Conservation (phyloP, 2,797 vertebrate species). For the Carapus acus region DNA sequence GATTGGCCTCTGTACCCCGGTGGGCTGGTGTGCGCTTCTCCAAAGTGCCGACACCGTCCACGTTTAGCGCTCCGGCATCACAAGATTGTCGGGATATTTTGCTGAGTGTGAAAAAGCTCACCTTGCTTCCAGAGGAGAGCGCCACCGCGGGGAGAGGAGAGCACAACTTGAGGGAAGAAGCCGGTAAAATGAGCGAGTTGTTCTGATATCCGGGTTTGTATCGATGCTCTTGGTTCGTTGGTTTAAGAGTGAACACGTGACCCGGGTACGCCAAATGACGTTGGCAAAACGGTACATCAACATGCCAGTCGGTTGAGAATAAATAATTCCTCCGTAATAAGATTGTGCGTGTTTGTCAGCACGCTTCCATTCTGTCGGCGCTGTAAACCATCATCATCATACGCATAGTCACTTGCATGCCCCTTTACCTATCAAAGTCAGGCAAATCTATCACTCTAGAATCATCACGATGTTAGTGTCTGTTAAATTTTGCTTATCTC, state of each 20-base stretch:
- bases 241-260: slow-evolving; percentile 10
- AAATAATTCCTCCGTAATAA: no score
- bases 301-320: no score
- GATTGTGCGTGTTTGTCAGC: no score
- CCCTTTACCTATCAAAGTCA: no score
- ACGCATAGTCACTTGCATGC: no score
- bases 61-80: rapidly evolving
- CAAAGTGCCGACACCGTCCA: rapidly evolving
- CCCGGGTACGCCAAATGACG: no score
- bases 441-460: no score
- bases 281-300: no score
- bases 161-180: slow-evolving; percentile 42
- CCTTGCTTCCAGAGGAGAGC: slow-evolving; percentile 35
- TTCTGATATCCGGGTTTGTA: slow-evolving; percentile 53
- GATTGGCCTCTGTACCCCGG: slow-evolving; percentile 23
- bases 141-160: slow-evolving; percentile 47
- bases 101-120: slow-evolving; percentile 32
- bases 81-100: rapidly evolving
- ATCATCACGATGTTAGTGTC: no score
- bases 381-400: no score
- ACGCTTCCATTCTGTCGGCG: no score
- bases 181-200: slow-evolving; percentile 50
- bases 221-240: slow-evolving; percentile 24
- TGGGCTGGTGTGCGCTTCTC: not conserved
- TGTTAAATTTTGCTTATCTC: no score